Evolutionary conservation across 2,888 invertebrate genomes (phyloP).

Genomic region (Mechanitis messenoides): DNA sequence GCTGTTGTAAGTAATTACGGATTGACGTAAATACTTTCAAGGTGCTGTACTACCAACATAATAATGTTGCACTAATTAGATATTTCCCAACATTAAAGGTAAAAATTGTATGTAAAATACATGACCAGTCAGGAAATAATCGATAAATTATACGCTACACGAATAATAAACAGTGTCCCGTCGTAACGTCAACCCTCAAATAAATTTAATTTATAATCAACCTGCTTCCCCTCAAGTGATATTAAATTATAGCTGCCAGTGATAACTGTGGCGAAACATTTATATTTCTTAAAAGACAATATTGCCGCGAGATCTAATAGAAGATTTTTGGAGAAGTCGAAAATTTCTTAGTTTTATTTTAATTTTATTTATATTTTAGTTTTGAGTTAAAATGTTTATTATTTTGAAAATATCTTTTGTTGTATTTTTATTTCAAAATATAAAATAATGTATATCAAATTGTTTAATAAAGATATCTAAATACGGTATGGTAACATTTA

Average conservation of each 20-base stretch:
- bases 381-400: no score
- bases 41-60: no score
- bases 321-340: constrained; percentile 7
- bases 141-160: constrained; percentile 58
- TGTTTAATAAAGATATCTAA: no score
- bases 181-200: constrained; percentile 58
- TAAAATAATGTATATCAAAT: no score
- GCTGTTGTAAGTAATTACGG: no score
- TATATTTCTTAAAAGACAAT: constrained; percentile 60
- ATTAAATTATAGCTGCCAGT: constrained; percentile 69
- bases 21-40: no score
- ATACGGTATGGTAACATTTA: no score
- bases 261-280: constrained; percentile 64
- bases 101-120: background rate
- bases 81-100: no score
- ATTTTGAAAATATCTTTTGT: no score
- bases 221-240: constrained; percentile 60
- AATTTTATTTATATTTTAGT: background rate
- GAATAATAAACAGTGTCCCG: constrained; percentile 59
- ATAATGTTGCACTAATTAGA: no score
- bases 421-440: no score
- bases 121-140: constrained; percentile 43
- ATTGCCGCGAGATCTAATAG: constrained; percentile 7
- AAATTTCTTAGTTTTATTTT: constrained; percentile 8
- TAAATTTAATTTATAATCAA: constrained; percentile 75